Base-by-base conservation (phyloP, 30 jellyfish, hydroid and myxozoan genomes). In the Aurelia sp. region DNA sequence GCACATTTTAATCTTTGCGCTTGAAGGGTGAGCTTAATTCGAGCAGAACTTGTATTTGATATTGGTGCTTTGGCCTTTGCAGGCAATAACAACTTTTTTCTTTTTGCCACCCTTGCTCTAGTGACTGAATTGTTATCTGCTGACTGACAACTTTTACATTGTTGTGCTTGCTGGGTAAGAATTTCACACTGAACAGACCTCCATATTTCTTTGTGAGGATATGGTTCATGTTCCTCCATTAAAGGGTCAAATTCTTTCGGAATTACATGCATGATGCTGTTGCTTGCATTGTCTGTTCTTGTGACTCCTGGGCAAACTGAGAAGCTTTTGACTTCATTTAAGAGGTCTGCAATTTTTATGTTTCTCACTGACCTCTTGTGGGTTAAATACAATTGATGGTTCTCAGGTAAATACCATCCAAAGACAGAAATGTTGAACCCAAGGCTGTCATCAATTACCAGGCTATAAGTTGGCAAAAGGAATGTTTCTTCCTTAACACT, bases 51-150 rank as follows among this genome's bases (percentile, higher is more conserved):
- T 3, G 80, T 48, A 1, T 4, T 4, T 3, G 81, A 50, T 15
- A 83, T 51, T 53, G 87, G 92, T 27, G 92, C 92, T 58, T 53
- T 83, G 22, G 16, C 17, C n/a, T 83, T 71, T 10, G 79, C 80
- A 53, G 92, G 87, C 33, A 16, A 30, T 20, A 20, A 11, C 8
- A 55, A 3, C 6, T 17, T 22, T 35, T 16, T 53, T 9, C 27
- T 47, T 48, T 48, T 73, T 27, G n/a, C 6, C 4, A 5, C 33
- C 31, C 2, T 12, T 3, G 27, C 9, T 22, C 3, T 30, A 15
- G 37, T 13, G 21, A 17, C 4, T 0, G 37, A 55, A 6, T n/a
- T 57, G 2, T 73, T 47, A 9, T 75, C 76, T 10, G 16, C 17
- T 52, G 71, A 7, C 64, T 11, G 51, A 73, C 85, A 44, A 22